phyloP scores from a whole-genome alignment of 2,113 vertebrate species.

The Pseudorhombus dupliciocellatus region DNA sequence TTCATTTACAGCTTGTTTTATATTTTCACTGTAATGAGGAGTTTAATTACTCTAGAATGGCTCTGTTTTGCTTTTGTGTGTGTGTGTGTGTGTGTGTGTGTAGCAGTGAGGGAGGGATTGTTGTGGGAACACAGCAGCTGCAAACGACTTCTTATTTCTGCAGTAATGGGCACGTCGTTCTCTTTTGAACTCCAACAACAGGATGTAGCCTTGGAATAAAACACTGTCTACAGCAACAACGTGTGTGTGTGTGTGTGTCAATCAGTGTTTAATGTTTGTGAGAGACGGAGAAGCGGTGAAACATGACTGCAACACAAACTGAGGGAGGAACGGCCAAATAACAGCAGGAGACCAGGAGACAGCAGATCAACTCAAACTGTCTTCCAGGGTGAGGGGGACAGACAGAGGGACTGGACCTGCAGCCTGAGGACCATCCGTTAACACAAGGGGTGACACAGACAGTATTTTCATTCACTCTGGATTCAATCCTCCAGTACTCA shows the following conservation, averaged over 20 bases:
- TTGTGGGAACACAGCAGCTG: conserved; percentile 75
- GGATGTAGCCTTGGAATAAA: conserved; percentile 35
- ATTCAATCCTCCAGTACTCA: too few relatives aligned
- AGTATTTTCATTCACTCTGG: neutral
- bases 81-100: neutral
- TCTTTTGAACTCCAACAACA: conserved; percentile 28
- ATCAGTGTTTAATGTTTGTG: neutral
- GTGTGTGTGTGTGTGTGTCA: neutral
- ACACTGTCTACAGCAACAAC: neutral
- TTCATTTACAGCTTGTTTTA: conserved; percentile 18
- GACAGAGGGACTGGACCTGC: too few relatives aligned
- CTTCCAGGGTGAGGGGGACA: too few relatives aligned
- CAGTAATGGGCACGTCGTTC: conserved; percentile 42
- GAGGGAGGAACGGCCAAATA: too few relatives aligned
- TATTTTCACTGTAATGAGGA: conserved; percentile 8
- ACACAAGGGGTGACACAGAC: too few relatives aligned
- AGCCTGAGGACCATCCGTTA: too few relatives aligned
- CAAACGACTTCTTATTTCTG: conserved; percentile 43
- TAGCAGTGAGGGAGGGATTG: conserved; percentile 67
- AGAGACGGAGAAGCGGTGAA: too few relatives aligned
- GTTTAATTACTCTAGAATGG: too few relatives aligned
- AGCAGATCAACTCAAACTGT: too few relatives aligned
- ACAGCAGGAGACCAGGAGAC: too few relatives aligned
- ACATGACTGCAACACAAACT: too few relatives aligned
- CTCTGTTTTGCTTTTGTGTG: neutral